phyloP scores from a whole-genome alignment of 2,113 vertebrate genomes.

The Carettochelys insculpta region DNA sequence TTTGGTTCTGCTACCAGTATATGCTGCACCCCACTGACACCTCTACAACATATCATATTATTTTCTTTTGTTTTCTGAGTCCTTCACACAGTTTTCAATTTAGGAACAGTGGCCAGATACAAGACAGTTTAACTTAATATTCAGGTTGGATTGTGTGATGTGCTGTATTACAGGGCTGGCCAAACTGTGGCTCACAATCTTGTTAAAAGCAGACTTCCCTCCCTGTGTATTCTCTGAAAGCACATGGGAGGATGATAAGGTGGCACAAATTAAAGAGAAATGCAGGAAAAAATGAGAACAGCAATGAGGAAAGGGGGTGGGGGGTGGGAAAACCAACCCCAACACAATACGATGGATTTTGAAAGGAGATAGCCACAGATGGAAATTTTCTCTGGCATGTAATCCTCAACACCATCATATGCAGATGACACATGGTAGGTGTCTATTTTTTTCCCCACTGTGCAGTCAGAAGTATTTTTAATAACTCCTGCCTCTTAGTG shows the following conservation, averaged over 20 bases:
- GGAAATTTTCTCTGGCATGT: background rate
- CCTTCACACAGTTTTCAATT: background rate
- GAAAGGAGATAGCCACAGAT: conserved; percentile 11
- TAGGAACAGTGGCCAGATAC: background rate
- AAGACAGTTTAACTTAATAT: background rate
- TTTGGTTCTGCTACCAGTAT: background rate
- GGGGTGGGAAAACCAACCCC: too few relatives aligned
- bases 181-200: background rate
- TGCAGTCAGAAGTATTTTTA: background rate
- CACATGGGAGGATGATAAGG: background rate
- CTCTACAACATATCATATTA: background rate
- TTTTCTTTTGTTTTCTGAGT: conserved; percentile 27
- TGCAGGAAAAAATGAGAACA: background rate
- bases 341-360: conserved; percentile 46
- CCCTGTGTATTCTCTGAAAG: background rate
- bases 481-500: conserved; percentile 37
- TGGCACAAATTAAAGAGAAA: background rate
- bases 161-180: conserved; percentile 9
- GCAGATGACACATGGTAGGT: background rate
- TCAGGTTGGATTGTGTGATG: background rate
- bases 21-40: background rate
- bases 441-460: background rate
- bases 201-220: background rate
- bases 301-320: background rate
- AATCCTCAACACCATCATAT: background rate